Evolutionary conservation across 2,888 invertebrate genomes (phyloP), one percentile per base, ranked within the genome.

Genomic region (Drosophila lutescens): DNA sequence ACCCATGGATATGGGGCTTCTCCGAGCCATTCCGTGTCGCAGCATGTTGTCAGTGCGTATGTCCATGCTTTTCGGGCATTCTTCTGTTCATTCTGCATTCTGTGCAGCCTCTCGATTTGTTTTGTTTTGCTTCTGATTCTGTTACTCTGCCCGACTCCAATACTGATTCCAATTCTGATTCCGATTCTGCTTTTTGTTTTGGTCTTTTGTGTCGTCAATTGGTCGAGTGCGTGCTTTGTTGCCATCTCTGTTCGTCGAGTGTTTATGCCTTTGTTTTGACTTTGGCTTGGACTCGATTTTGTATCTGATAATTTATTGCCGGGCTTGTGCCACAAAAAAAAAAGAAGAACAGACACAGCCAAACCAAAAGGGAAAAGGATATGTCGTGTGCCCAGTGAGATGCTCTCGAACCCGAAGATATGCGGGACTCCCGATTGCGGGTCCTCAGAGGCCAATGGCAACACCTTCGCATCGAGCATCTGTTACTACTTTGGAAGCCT

Each of bases 231-330:
- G 86, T 83, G 75, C 69, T 66, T 78, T 72, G 69, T 67, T 70
- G 68, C 79, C 59, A 67, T 86, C 74, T 73, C 74, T 34, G 54
- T 60, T 54, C 68, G 63, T 65, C 78, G 68, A 79, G 71, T 79
- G 76, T 76, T 79, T 51, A 76, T 61, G 75, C 68, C 70, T 73
- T 77, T 79, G 73, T 77, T 78, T 68, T 71, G 65, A 70, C 62
- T 71, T 20, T 44, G 38, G 70, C 67, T 32, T 61, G 59, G 76
- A 58, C 67, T 79, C 60, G 61, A 77, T 81, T 65, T 65, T 83
- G 77, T 68, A 76, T 76, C 87, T 79, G 79, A 88, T 89, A 89
- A 89, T 89, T 89, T 89, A 89, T 89, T 76, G 79, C 89, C 76
- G 74, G 78, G 79, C 79, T 84, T 80, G 88, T 68, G 74, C 87